Evolutionary conservation across 2,888 invertebrate genomes (phyloP), one percentile per base, ranked within the genome.

Genomic region (Torymus tubicola): DNA sequence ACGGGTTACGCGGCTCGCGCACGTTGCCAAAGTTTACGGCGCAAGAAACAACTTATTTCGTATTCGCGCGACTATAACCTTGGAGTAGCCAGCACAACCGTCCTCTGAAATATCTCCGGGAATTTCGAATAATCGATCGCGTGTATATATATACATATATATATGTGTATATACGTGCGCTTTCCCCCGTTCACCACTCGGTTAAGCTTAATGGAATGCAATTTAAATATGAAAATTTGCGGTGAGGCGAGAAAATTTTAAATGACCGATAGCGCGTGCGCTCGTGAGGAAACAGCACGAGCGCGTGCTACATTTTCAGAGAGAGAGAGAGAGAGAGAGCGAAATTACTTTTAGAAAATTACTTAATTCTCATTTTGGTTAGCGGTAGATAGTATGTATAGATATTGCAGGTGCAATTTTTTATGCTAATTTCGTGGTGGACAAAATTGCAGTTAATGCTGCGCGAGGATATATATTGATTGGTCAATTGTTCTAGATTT

Each of bases 201-300:
- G 31, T 31, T 31, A 31, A 31, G 8, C 24, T 52, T 53, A 63
- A 63, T 69, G 14, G 18, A 21, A 55, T 42, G 24, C 63, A 73
- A 74, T 79, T 69, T 69, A 63, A 64, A 64, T 63, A 69, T 57
- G 69, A 69, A 74, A 78, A 74, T 63, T 64, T 55, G 72, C 57
- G 72, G 72, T 55, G 4, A 21, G 5, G 18, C 1, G 58, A 60
- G 58, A 68, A 24, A 73, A 71, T 60, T 67, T 55, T 14, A 53
- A 67, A 14, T 58, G 57, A 64, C 55, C 13, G 16, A 61, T 69
- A 11, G 53, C 61, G 61, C 31, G 58, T 52, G 72, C 63, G 55
- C 21, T 21, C 1, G 10, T 8, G 42, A 8, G 42, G 42, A 42
- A 42, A 42, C 42, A 21, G 42, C 5, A 8, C 42, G 42, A 5